These are phyloP conservation scores for Vimba vimba DNA, from an alignment of 2,113 vertebrate genomes.

Conservation along the genomic window DNA sequence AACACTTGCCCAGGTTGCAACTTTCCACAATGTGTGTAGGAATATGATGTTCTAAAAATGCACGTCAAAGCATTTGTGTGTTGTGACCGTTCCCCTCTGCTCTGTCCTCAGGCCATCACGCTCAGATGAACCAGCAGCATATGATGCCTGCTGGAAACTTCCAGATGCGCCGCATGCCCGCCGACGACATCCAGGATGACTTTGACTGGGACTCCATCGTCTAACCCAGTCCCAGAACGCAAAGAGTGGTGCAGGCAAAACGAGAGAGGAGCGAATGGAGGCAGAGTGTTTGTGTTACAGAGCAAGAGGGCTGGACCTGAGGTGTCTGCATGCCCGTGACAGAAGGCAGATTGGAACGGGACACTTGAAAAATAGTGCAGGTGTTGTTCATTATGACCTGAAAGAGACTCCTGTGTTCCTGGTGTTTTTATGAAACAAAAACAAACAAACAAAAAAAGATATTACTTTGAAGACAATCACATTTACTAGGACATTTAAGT, in stretches of 20 bases:
- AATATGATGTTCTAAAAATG: background rate
- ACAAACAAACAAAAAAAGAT: conserved; percentile 68
- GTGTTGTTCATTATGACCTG: conserved; percentile 60
- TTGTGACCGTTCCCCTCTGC: background rate
- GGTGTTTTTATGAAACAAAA: conserved; percentile 75
- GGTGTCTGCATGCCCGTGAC: conserved; percentile 69
- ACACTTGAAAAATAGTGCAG: conserved; percentile 66
- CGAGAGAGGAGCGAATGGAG: conserved; percentile 60
- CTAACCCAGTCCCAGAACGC: conserved; percentile 66
- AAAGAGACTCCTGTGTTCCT: conserved; percentile 69
- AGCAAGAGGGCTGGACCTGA: conserved; percentile 57
- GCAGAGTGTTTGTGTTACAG: conserved; percentile 53
- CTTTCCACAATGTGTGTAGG: background rate
- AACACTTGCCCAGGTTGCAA: too few species aligned
- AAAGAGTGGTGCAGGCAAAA: conserved; percentile 47
- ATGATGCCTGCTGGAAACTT: conserved; percentile 89
- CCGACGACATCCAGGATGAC: conserved; percentile 92
- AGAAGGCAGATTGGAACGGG: conserved; percentile 63
- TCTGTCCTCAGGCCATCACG: conserved; percentile 80
- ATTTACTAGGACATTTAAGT: conserved; percentile 80
- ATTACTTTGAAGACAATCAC: conserved; percentile 92
- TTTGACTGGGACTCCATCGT: conserved; percentile 96
- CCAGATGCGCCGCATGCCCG: conserved; percentile 88
- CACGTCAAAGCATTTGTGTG: background rate
- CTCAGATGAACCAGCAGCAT: conserved; percentile 91